phyloP scores from a whole-genome alignment of 1,140 invertebrate species.

The Lordiphosa collinella region DNA sequence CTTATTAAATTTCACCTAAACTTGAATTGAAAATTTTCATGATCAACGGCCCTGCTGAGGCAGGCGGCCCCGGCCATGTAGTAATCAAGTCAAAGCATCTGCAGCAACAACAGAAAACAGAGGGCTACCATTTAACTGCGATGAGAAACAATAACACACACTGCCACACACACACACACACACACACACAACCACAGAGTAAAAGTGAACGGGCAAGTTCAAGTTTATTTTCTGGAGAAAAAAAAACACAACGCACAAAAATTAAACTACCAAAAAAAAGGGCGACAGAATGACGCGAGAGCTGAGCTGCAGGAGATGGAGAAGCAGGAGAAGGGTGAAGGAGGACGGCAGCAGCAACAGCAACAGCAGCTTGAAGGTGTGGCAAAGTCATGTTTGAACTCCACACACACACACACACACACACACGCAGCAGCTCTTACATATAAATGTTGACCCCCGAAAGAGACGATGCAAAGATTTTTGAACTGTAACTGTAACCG shows the following conservation, averaged over 20 bases:
- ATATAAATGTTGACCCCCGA: constrained; percentile 54
- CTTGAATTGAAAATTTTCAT: constrained; percentile 78
- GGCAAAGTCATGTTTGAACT: constrained; percentile 23
- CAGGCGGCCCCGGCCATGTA: constrained; percentile 26
- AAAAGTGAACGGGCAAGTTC: constrained; percentile 79
- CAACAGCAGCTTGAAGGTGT: constrained; percentile 36
- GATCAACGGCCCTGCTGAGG: constrained; percentile 65
- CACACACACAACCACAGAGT: constrained; percentile 33
- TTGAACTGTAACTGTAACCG: constrained; percentile 64
- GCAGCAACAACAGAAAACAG: constrained; percentile 11
- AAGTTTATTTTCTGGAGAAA: constrained; percentile 72
- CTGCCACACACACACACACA: not conserved
- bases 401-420: constrained; percentile 17
- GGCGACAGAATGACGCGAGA: constrained; percentile 55
- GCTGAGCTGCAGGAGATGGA: constrained; percentile 14
- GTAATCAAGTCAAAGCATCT: constrained; percentile 35
- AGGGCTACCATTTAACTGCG: constrained; percentile 34
- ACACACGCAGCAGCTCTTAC: constrained; percentile 1
- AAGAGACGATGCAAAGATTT: constrained; percentile 46
- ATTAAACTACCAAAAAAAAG: constrained; percentile 63
- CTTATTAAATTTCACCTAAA: constrained; percentile 75
- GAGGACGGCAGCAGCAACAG: too few relatives aligned
- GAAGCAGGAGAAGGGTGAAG: constrained; percentile 8
- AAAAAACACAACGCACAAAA: constrained; percentile 43
- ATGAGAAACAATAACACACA: constrained; percentile 33